A percentile compares a stretch with the other conserved stretches of the same genome.
phyloP scores from a whole-genome alignment of 1,140 invertebrate species.

The Zaprionus kolodkinae region DNA sequence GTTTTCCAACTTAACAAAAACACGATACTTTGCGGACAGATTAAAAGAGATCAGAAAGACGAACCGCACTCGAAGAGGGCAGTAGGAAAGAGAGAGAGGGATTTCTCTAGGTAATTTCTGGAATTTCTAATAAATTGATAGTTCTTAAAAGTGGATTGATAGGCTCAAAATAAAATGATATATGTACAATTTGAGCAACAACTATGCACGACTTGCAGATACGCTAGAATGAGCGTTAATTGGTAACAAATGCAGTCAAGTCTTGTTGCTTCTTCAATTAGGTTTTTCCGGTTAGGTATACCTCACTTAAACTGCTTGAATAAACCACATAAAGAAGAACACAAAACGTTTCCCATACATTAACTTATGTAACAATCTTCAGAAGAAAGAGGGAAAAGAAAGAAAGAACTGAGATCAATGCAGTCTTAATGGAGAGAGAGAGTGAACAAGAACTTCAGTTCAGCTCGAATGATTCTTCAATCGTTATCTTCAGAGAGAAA shows the following conservation, averaged over 20 bases:
- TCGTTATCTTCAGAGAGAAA: background rate
- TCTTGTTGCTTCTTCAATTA: background rate
- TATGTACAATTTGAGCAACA: background rate
- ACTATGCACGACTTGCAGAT: background rate
- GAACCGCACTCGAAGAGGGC: background rate
- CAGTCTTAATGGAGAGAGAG: too few species aligned
- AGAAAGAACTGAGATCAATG: background rate
- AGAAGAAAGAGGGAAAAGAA: background rate
- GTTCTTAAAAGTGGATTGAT: background rate
- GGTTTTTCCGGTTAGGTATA: background rate
- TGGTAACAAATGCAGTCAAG: too few species aligned
- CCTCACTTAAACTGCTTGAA: background rate
- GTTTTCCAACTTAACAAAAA: background rate
- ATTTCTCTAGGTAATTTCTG: background rate
- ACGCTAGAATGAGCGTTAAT: background rate
- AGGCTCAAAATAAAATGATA: background rate
- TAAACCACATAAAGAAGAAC: background rate
- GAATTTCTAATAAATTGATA: background rate
- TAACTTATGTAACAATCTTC: conserved; percentile 9
- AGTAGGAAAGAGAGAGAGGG: background rate
- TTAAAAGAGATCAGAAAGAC: background rate
- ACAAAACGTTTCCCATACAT: background rate
- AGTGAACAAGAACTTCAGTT: too few species aligned
- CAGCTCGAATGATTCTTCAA: too few species aligned
- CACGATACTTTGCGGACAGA: background rate